Evolutionary conservation across 2,113 vertebrate species (phyloP).

Genomic region (Okapia johnstoni): DNA sequence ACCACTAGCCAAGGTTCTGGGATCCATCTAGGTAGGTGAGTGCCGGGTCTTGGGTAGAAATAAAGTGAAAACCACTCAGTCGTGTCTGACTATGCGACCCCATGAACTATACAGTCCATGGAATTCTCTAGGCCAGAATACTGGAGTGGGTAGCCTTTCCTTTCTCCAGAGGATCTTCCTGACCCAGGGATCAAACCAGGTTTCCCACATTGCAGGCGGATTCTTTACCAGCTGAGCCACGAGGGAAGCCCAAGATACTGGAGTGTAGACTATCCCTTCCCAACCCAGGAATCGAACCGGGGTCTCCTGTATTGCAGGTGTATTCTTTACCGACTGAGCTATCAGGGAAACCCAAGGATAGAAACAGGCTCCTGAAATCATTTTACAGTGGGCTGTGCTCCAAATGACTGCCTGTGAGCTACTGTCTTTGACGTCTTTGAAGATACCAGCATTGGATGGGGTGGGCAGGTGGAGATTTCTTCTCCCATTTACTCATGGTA

Average conservation of each 20-base stretch:
- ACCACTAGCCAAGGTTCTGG: background rate
- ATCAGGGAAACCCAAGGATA: background rate
- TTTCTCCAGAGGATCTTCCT: background rate
- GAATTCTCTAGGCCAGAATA: background rate
- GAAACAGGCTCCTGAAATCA: background rate
- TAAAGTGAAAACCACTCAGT: background rate
- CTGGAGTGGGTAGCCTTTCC: background rate
- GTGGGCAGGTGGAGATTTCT: background rate
- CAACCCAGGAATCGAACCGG: accelerated
- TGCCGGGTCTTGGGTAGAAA: background rate
- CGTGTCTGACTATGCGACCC: too few relatives aligned
- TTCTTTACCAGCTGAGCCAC: background rate
- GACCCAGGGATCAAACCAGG: background rate
- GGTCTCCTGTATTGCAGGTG: background rate
- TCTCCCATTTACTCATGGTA: background rate
- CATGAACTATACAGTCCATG: background rate
- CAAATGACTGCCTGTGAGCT: background rate
- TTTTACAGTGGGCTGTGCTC: background rate
- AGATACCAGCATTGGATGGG: background rate
- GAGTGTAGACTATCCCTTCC: background rate
- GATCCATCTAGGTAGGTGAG: background rate
- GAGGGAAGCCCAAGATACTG: background rate
- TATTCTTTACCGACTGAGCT: background rate
- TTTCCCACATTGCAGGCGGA: background rate
- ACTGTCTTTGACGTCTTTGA: background rate